These are phyloP conservation scores for Nasua narica DNA, from an alignment of 2,797 vertebrate genomes.

Conservation along the genomic window DNA sequence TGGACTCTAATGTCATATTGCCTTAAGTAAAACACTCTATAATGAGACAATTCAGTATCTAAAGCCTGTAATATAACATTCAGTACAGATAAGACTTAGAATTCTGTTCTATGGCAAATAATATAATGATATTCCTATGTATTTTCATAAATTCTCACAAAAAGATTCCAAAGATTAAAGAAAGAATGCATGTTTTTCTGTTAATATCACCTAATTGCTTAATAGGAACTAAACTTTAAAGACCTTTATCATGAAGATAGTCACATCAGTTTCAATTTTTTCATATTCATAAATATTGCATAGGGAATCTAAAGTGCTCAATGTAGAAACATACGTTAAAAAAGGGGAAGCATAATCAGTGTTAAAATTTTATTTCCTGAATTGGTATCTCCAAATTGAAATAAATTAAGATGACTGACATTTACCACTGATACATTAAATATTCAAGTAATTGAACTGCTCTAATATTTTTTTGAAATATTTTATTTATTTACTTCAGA, in stretches of 20 bases:
- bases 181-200: not conserved
- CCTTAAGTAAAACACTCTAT: slow-evolving; percentile 10
- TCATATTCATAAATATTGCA: slow-evolving; percentile 40
- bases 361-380: slow-evolving; percentile 54
- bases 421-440: slow-evolving; percentile 71
- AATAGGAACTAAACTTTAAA: slow-evolving; percentile 2
- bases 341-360: slow-evolving; percentile 47
- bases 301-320: slow-evolving; percentile 46
- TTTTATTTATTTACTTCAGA: too few relatives aligned
- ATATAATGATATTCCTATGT: slow-evolving; percentile 28
- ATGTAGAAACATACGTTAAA: slow-evolving; percentile 54
- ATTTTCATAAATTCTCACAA: slow-evolving; percentile 49
- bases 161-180: slow-evolving; percentile 1
- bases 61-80: not conserved
- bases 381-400: slow-evolving; percentile 67
- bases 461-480: not conserved
- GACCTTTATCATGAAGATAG: slow-evolving; percentile 48
- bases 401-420: slow-evolving; percentile 67
- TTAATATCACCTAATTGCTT: slow-evolving; percentile 11
- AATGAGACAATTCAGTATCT: slow-evolving; percentile 18
- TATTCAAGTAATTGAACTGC: slow-evolving; percentile 69
- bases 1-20: not conserved
- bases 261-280: slow-evolving; percentile 62
- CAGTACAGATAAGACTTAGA: slow-evolving; percentile 16
- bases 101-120: slow-evolving; percentile 53